Conservation (phyloP, 2,797 vertebrate genomes). For the Rhynchonycteris naso region DNA sequence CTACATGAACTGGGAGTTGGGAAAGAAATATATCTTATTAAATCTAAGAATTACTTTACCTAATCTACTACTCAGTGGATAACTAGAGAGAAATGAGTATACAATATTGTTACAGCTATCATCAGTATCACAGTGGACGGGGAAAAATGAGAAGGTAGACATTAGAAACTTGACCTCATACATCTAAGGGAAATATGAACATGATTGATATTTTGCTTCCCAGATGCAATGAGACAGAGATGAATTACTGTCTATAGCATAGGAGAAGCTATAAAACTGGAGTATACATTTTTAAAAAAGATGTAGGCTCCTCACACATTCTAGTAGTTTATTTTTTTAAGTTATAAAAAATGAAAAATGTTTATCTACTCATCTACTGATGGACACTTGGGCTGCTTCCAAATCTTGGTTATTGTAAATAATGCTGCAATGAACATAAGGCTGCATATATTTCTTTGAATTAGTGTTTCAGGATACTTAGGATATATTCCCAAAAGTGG, state of each 20-base stretch:
- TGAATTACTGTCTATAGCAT: background rate
- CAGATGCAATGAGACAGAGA: background rate
- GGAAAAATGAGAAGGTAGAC: background rate
- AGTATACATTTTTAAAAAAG: background rate
- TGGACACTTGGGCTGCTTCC: too few relatives aligned
- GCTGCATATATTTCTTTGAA: too few relatives aligned
- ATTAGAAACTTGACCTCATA: background rate
- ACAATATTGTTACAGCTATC: background rate
- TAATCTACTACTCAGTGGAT: background rate
- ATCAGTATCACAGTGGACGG: background rate
- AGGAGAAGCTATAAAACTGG: background rate
- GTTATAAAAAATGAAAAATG: background rate
- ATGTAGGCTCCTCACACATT: background rate
- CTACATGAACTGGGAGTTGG: background rate
- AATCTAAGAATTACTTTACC: slow-evolving; percentile 16
- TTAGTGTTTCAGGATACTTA: too few relatives aligned
- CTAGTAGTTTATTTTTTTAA: background rate
- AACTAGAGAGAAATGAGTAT: background rate
- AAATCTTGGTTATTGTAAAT: too few relatives aligned
- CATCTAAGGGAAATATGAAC: background rate
- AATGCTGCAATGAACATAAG: too few relatives aligned
- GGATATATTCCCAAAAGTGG: too few relatives aligned
- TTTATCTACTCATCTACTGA: background rate
- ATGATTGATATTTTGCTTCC: background rate
- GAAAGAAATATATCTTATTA: slow-evolving; percentile 10